Base-by-base conservation (phyloP, 1,140 invertebrate species). In the Lepidostoma basale region DNA sequence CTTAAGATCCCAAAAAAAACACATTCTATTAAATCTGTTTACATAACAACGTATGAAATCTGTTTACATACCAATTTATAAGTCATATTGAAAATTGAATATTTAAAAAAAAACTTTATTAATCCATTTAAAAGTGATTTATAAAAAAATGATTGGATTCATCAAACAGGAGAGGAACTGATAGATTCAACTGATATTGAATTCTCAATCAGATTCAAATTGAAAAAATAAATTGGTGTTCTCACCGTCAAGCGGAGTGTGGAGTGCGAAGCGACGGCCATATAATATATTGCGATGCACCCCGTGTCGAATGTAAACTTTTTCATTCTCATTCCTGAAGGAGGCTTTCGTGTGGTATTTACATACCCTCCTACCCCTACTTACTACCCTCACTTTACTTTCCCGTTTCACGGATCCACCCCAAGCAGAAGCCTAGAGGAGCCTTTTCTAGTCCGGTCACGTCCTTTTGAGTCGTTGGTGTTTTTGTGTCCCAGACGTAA, bases 361-460 rank as follows among this genome's bases (percentile, higher is more conserved):
- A 54, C 49, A 54, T 54, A 54, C 25, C 49, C 26, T 12, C 33
- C 33, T n/a, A 9, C 9, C 26, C 25, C 49, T 18, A 36, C 33
- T n/a, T n/a, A 9, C 9, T 36, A 9, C 33, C 33, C 5, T 6
- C 33, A 9, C 49, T 49, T 54, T 54, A 28, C 49, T 54, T 54
- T 54, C 49, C 49, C 25, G 49, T 28, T 26, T 54, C 30, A n/a
- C n/a, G 33, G 14, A 36, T 36, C 14, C 16, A 12, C 54, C 30
- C 33, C 33, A n/a, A n/a, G n/a, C n/a, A n/a, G n/a, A n/a, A n/a
- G n/a, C n/a, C 16, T 58, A 9, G 18, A n/a, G 18, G 30, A 58
- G 54, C 30, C 28, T 40, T 23, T 28, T 33, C 52, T 39, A 68
- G 67, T 69, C 67, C 44, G 54, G 60, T 69, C 67, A 69, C 67